Evolutionary conservation across 2,797 vertebrate genomes (phyloP).

Genomic region (Anguilla obscura): DNA sequence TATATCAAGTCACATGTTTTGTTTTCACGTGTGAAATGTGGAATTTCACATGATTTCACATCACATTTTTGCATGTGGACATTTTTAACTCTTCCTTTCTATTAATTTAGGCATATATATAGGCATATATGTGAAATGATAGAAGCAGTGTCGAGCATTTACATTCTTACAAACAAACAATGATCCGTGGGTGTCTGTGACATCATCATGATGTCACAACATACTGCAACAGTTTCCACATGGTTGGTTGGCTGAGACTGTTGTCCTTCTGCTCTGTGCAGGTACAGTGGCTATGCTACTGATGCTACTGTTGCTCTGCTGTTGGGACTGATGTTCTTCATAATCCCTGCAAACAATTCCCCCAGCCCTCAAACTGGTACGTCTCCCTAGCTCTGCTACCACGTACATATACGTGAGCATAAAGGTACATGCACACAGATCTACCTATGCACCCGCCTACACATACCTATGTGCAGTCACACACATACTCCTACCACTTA

Average conservation of each 20-base stretch:
- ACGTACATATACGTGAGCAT: neutral
- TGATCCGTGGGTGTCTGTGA: neutral
- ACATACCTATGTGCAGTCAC: neutral
- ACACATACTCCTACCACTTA: neutral
- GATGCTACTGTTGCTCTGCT: slow-evolving; percentile 87
- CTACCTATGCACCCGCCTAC: neutral
- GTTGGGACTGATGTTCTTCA: slow-evolving; percentile 84
- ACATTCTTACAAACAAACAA: neutral
- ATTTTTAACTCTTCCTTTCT: too few species aligned
- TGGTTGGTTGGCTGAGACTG: neutral
- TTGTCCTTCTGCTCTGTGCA: slow-evolving; percentile 47
- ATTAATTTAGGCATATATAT: too few species aligned
- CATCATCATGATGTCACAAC: neutral
- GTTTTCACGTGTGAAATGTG: too few species aligned
- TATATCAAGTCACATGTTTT: too few species aligned
- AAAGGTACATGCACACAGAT: neutral
- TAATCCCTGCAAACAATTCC: slow-evolving; percentile 77
- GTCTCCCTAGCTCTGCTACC: neutral
- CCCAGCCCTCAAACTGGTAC: slow-evolving; percentile 69
- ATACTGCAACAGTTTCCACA: too few species aligned
- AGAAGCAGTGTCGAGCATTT: too few species aligned
- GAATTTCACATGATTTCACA: too few species aligned
- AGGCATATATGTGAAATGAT: too few species aligned
- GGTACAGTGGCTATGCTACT: slow-evolving; percentile 74
- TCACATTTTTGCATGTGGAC: too few species aligned